These are phyloP conservation scores for Campoletis raptor DNA, from an alignment of 2,888 invertebrate species.

Conservation along the genomic window DNA sequence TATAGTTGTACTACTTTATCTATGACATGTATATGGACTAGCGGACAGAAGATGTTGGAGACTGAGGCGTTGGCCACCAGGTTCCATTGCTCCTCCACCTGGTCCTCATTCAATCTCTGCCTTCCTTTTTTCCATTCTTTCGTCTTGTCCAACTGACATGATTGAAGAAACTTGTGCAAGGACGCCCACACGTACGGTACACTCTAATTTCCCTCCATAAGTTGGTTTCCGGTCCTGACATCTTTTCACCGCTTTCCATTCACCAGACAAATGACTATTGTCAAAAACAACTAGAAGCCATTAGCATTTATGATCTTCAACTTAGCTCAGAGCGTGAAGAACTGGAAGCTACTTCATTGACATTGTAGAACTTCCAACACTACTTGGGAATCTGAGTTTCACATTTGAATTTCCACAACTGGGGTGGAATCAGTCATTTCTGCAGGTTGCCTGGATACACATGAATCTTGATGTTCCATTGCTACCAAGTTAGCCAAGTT, in stretches of 20 bases:
- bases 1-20: constrained; percentile 19
- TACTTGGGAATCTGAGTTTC: neutral
- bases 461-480: neutral
- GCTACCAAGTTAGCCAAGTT: neutral
- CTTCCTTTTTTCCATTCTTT: constrained; percentile 10
- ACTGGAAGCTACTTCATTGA: neutral
- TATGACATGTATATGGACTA: neutral
- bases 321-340: neutral
- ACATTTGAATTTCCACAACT: no score
- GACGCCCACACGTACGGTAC: constrained; percentile 80
- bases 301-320: neutral
- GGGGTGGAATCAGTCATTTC: no score
- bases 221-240: constrained; percentile 81
- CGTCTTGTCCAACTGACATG: constrained; percentile 44
- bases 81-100: neutral
- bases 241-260: constrained; percentile 75
- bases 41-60: neutral
- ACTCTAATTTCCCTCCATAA: constrained; percentile 71
- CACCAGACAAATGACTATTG: constrained; percentile 73
- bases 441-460: neutral
- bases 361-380: neutral
- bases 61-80: neutral
- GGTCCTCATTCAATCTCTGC: neutral
- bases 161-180: constrained; percentile 77
- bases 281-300: neutral